Base-by-base conservation (phyloP, 1,140 invertebrate genomes). In the Nixonia krombeini region DNA sequence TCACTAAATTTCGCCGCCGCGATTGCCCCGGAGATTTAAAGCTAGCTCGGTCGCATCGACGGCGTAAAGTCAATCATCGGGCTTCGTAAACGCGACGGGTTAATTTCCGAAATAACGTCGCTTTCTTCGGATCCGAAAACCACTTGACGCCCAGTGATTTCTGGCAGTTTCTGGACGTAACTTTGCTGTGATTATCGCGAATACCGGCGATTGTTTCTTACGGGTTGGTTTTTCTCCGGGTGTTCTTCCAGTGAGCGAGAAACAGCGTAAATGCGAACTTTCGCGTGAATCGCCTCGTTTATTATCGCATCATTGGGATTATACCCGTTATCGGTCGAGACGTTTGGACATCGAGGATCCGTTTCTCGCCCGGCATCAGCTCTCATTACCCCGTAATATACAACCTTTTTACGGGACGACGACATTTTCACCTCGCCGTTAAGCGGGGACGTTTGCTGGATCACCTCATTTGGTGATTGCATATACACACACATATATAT, bases 361-460 rank as follows among this genome's bases (percentile, higher is more conserved):
- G 33, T 44, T 64, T 56, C 45, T 50, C 31, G 25, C 42, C 28
- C 9, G 28, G 31, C 52, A 23, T 53, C 40, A 46, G 50, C 70
- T 67, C 57, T 55, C 59, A 47, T 70, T 70, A 55, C 45, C 9
- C 1, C 8, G 37, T 74, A 68, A 78, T 77, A 76, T 76, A 76
- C 61, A 72, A 74, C 66, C 68, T 52, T 72, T 78, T 78, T 78
- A 78, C 70, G 66, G 73, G 58, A 41, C 41, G 28, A 65, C 50
- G 17, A 26, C 23, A 40, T 59, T 67, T 68, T 69, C 67, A 42
- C 63, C 61, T 33, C 50, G 41, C 61, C 37, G 12, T 13, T 33
- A 47, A 45, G 16, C 31, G 16, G 7, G 17, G 44, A 51, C 42
- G 16, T 40, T 40, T 23, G 29, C 45, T 46, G 35, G 59, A 41